Conservation (phyloP, 2,888 invertebrate species). For the Lasiommata megera region DNA sequence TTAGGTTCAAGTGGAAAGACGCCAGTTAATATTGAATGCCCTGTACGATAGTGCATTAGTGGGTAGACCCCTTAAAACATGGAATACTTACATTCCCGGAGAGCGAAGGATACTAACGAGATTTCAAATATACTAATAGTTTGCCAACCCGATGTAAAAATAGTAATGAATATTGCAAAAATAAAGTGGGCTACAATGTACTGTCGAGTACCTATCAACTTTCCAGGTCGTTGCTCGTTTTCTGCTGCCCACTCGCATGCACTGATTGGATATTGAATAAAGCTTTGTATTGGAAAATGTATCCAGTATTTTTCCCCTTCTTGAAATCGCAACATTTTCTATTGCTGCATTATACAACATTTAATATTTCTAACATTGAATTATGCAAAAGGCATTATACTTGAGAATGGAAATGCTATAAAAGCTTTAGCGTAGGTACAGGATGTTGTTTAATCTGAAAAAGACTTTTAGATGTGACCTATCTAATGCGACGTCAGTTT, state of each 20-base stretch:
- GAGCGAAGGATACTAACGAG: too few relatives aligned
- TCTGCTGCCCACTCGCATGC: not conserved
- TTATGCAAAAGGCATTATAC: conserved; percentile 5
- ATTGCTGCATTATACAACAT: not conserved
- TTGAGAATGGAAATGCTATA: not conserved
- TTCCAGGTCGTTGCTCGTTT: not conserved
- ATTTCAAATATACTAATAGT: not conserved
- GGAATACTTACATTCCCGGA: too few relatives aligned
- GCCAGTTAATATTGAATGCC: too few relatives aligned
- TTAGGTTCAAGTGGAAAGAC: too few relatives aligned
- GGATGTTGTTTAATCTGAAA: not conserved
- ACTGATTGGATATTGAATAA: conserved; percentile 6
- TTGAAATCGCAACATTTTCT: conserved; percentile 3
- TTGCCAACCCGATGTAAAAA: not conserved
- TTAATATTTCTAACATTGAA: conserved; percentile 1
- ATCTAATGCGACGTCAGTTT: too few relatives aligned
- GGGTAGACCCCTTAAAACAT: too few relatives aligned
- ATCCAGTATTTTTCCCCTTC: conserved; percentile 6
- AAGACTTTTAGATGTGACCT: too few relatives aligned
- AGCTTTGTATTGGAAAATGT: conserved; percentile 7
- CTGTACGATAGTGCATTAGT: too few relatives aligned
- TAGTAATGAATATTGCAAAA: not conserved
- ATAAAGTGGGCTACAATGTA: too few relatives aligned
- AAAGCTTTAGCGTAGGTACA: not conserved
- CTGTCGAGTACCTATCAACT: not conserved